Percentiles rank a stretch among this genome's conserved stretches.
Conservation (phyloP, 1,140 invertebrate genomes). For the Reticulitermes speratus region DNA sequence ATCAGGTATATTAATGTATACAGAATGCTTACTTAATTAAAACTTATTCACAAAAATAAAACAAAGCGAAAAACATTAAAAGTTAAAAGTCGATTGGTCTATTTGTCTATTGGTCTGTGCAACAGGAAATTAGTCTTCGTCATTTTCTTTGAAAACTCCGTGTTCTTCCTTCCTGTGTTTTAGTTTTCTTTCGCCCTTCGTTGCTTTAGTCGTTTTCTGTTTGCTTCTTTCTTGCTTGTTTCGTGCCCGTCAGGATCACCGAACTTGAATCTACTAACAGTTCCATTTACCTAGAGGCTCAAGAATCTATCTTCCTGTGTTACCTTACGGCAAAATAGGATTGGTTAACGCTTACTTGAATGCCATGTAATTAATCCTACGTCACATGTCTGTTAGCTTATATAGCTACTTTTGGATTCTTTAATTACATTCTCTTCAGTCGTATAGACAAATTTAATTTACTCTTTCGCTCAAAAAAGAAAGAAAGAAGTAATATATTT, state of each 20-base stretch:
- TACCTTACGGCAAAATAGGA: neutral
- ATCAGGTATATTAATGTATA: no score
- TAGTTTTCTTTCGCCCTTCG: neutral
- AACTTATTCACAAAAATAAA: no score
- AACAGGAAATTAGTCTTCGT: no score
- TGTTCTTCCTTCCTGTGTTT: no score
- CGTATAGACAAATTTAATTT: slow-evolving; percentile 2
- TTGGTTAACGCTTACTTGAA: neutral
- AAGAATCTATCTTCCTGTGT: neutral
- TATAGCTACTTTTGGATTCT: neutral
- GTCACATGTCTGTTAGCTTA: neutral
- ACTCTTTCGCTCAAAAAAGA: neutral
- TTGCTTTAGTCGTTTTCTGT: neutral
- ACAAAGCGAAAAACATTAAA: no score
- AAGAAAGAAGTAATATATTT: no score
- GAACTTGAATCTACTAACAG: neutral
- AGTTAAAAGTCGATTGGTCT: no score
- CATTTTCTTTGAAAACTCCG: no score
- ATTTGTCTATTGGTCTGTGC: no score
- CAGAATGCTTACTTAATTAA: no score
- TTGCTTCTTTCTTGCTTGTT: neutral
- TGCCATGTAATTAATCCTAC: slow-evolving; percentile 3
- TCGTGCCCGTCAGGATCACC: neutral
- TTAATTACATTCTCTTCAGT: neutral
- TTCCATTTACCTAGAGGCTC: neutral